A percentile compares a stretch with the other conserved stretches of the same genome.
These are phyloP conservation scores for Rugalucina vietnamica DNA, from an alignment of 2,888 invertebrate species.

Conservation along the genomic window DNA sequence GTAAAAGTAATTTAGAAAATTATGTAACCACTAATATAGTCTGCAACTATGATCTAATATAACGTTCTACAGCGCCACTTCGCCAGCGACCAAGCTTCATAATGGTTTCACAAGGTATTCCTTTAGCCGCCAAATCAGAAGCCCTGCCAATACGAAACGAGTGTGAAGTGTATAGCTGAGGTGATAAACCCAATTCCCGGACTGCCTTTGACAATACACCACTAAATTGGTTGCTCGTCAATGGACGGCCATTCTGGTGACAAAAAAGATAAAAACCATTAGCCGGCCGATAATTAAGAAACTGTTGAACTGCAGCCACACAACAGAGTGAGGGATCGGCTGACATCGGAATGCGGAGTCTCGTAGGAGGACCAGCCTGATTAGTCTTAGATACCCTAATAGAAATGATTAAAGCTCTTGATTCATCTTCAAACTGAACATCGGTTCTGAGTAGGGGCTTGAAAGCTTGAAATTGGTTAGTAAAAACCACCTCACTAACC, in stretches of 20 bases:
- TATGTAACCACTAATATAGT: too few relatives aligned
- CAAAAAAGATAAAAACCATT: not conserved
- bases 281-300: not conserved
- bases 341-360: not conserved
- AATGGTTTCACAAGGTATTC: not conserved
- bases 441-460: not conserved
- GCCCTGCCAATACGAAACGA: not conserved
- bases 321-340: not conserved
- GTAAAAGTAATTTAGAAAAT: too few relatives aligned
- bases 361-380: not conserved
- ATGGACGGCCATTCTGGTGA: not conserved
- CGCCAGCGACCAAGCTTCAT: not conserved
- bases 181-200: not conserved
- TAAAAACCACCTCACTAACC: constrained; percentile 1
- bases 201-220: not conserved
- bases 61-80: not conserved
- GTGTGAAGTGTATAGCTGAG: not conserved
- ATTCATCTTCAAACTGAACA: not conserved
- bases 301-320: not conserved
- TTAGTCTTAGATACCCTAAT: not conserved
- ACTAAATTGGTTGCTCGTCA: not conserved
- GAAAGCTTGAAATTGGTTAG: not conserved
- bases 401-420: not conserved
- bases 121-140: not conserved
- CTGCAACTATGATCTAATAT: too few relatives aligned